Percentiles rank a stretch among this genome's conserved stretches.
These are phyloP conservation scores for Burhinus bistriatus DNA, from an alignment of 2,113 vertebrate species.

Conservation along the genomic window DNA sequence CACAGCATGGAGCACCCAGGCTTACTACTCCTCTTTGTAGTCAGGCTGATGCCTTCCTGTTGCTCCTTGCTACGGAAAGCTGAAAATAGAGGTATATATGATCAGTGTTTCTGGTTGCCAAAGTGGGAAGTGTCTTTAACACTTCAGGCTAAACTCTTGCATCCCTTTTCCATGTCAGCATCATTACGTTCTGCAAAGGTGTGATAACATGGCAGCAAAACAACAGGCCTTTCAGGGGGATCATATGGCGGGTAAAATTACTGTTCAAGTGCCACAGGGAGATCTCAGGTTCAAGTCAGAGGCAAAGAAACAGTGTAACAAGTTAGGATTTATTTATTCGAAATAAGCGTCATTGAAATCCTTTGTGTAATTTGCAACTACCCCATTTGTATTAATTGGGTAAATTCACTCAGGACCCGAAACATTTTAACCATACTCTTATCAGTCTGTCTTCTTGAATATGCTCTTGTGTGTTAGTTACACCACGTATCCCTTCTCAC, in stretches of 20 bases:
- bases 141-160: background rate
- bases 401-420: background rate
- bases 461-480: background rate
- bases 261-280: background rate
- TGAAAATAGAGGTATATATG: fast-evolving
- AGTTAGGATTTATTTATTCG: background rate
- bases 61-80: background rate
- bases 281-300: background rate
- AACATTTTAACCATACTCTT: background rate
- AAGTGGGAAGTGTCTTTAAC: background rate
- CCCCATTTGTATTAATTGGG: background rate
- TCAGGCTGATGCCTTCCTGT: background rate
- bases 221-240: background rate
- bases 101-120: background rate
- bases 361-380: background rate
- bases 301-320: background rate
- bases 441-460: background rate
- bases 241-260: background rate
- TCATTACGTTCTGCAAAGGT: fast-evolving
- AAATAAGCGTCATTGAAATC: background rate
- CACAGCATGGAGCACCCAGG: background rate
- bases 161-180: background rate
- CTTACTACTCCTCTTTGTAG: background rate
- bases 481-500: background rate
- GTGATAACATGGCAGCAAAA: background rate